Percentiles rank a stretch among this genome's conserved stretches.
These are phyloP conservation scores for Nemurella pictetii DNA, from an alignment of 2,888 invertebrate species.

Conservation along the genomic window DNA sequence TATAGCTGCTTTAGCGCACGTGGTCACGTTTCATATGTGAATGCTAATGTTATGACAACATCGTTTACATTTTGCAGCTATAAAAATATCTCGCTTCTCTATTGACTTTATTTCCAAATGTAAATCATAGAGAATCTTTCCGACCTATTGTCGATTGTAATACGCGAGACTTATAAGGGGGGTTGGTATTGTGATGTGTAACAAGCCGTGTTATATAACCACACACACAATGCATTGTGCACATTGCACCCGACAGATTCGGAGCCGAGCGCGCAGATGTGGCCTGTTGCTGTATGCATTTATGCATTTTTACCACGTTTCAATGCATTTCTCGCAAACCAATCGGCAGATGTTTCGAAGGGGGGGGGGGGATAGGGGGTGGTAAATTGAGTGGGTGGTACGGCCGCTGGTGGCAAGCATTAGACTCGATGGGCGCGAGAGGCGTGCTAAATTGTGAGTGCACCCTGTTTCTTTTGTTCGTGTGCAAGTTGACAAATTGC, in stretches of 20 bases:
- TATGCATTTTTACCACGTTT: background rate
- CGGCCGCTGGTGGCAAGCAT: background rate
- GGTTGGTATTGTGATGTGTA: constrained; percentile 12
- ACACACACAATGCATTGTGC: background rate
- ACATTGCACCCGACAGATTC: background rate
- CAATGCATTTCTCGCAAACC: too few species aligned
- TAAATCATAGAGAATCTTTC: constrained; percentile 20
- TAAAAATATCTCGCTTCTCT: background rate
- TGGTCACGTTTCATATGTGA: constrained; percentile 9
- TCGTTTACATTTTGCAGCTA: constrained; percentile 19
- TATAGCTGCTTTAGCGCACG: background rate
- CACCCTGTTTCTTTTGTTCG: background rate
- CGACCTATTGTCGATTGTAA: constrained; percentile 8
- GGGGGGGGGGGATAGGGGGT: background rate
- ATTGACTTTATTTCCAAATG: background rate
- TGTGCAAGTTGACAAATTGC: background rate
- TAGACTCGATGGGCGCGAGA: background rate
- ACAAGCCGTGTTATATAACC: constrained; percentile 1
- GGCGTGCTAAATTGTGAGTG: background rate
- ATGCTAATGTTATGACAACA: constrained; percentile 32
- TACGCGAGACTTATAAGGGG: constrained; percentile 3
- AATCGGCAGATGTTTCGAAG: background rate
- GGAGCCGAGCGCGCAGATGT: background rate
- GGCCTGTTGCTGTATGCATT: background rate
- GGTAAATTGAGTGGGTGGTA: constrained; percentile 18